These are phyloP conservation scores for Tupiocoris notatus DNA, from an alignment of 2,888 invertebrate genomes.

Conservation along the genomic window DNA sequence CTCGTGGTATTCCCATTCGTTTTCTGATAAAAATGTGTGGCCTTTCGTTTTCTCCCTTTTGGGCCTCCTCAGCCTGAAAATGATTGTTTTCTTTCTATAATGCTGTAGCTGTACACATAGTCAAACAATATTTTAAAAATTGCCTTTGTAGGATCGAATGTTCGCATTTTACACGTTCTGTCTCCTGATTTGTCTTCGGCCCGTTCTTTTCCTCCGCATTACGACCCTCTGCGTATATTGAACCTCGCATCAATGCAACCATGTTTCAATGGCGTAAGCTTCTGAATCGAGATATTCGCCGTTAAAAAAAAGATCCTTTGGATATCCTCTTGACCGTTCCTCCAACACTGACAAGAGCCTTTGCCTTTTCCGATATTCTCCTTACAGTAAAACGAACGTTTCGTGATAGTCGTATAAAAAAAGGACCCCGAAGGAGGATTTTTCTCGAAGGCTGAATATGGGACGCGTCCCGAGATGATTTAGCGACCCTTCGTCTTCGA, in stretches of 20 bases:
- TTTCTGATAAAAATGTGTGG: too few relatives aligned
- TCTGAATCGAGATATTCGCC: background rate
- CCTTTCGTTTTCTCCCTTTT: too few relatives aligned
- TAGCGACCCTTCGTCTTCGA: conserved; percentile 8
- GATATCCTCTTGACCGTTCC: background rate
- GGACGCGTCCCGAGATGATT: conserved; percentile 22
- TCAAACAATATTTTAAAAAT: too few relatives aligned
- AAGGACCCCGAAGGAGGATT: background rate
- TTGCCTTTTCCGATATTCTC: background rate
- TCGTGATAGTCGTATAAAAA: background rate
- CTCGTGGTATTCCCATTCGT: too few relatives aligned
- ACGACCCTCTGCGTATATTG: background rate
- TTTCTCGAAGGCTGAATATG: background rate
- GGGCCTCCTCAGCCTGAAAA: too few relatives aligned
- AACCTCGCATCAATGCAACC: background rate
- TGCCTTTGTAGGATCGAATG: too few relatives aligned
- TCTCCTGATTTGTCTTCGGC: too few relatives aligned
- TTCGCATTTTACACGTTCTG: too few relatives aligned
- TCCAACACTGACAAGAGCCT: background rate
- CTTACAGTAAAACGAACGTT: background rate
- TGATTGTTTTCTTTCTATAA: too few relatives aligned
- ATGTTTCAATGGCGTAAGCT: background rate
- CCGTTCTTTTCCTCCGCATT: too few relatives aligned
- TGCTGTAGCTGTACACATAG: too few relatives aligned
- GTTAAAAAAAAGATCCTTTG: background rate